Percentiles rank a stretch among this genome's conserved stretches.
Conservation (phyloP, 2,888 invertebrate species). For the Sesamia inferens region DNA sequence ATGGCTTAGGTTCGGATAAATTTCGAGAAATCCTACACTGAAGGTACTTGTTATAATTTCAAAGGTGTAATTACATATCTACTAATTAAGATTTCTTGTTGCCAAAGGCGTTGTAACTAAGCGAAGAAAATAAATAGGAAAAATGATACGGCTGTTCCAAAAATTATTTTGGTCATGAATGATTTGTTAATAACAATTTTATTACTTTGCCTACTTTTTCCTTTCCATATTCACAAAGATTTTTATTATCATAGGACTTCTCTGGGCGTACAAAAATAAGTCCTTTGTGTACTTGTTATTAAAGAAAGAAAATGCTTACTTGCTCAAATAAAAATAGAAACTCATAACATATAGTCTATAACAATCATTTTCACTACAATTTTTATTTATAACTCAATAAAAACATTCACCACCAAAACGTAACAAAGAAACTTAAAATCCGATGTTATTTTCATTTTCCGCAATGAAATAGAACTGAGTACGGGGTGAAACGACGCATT, state of each 20-base stretch:
- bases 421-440: constrained; percentile 55
- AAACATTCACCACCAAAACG: constrained; percentile 27
- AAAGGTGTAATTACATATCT: constrained; percentile 29
- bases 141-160: neutral
- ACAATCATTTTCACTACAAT: neutral
- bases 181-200: neutral
- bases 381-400: neutral
- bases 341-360: neutral
- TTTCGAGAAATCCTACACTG: constrained; percentile 15
- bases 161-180: neutral
- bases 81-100: constrained; percentile 22
- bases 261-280: neutral
- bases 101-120: neutral
- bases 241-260: neutral
- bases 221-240: neutral
- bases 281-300: neutral
- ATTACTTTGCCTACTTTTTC: neutral
- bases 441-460: constrained; percentile 57
- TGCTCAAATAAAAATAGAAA: neutral
- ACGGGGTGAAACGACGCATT: constrained; percentile 65
- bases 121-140: neutral
- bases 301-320: neutral
- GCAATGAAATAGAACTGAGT: constrained; percentile 57
- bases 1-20: constrained; percentile 29
- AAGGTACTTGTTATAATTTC: neutral